Evolutionary conservation across 2,113 vertebrate genomes (phyloP).

Genomic region (Oncorhynchus kisutch): DNA sequence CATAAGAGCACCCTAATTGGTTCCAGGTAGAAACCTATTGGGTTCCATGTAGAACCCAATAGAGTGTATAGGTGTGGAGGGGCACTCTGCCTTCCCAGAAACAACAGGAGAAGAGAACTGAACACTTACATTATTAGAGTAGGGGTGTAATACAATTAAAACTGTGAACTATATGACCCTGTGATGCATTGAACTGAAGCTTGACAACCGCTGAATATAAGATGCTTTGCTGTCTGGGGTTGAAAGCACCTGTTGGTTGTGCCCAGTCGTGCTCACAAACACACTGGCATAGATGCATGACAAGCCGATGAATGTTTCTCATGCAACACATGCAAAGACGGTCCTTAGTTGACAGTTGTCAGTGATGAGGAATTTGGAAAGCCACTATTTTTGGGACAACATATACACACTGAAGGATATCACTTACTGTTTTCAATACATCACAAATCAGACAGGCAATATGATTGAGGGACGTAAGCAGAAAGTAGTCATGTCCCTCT

Average conservation of each 20-base stretch:
- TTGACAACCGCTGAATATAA: background rate
- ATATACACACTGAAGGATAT: too few relatives aligned
- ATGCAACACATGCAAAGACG: background rate
- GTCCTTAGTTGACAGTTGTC: background rate
- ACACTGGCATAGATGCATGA: background rate
- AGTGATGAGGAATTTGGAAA: too few relatives aligned
- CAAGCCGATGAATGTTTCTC: background rate
- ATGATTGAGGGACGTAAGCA: background rate
- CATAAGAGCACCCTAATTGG: too few relatives aligned
- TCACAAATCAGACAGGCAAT: background rate
- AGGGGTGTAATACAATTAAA: background rate
- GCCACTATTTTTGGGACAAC: too few relatives aligned
- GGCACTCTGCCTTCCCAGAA: too few relatives aligned
- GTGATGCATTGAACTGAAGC: background rate
- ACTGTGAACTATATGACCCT: background rate
- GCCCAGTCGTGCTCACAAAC: background rate
- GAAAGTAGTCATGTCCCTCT: background rate
- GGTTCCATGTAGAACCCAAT: too few relatives aligned
- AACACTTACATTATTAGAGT: background rate
- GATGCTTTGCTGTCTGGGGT: background rate
- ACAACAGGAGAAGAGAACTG: background rate
- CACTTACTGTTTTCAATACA: too few relatives aligned
- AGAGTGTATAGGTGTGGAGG: background rate
- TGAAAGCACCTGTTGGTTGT: background rate
- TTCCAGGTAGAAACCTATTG: too few relatives aligned